Base-by-base conservation (phyloP, 2,797 vertebrate species). In the Anabas testudineus region DNA sequence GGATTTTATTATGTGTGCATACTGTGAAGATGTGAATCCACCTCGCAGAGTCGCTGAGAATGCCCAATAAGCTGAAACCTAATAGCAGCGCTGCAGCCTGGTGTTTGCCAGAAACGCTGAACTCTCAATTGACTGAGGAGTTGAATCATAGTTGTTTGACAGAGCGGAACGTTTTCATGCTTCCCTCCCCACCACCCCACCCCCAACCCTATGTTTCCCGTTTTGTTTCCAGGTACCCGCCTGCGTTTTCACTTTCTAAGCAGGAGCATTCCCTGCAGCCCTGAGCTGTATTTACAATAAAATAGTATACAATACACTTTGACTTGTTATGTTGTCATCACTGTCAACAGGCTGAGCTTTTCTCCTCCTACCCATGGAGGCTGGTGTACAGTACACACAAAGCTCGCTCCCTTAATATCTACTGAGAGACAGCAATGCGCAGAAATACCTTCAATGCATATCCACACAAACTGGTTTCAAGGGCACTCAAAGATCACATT, bases 211-310 rank as follows among this genome's bases (percentile, higher is more conserved):
- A 3, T 51, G 7, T 7, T 22, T 26, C 37, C 8, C 1, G 1
- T 30, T 56, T 42, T 34, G 21, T 56, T 72, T 82, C 64, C 74
- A 87, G 79, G 82, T 77, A 76, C 45, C 36, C 36, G 46, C 42
- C 67, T 68, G 14, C 84, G 85, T 89, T 89, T 89, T 82, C 71
- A 66, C 73, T 86, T 78, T 78, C 63, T 51, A 46, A 66, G 74
- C 51, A 37, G 2, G 41, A 82, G 57, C 24, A 10, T 58, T 61
- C 26, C 34, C 55, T 46, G 53, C 62, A 75, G 80, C 64, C 56
- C 9, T 28, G 2, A 70, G 82, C 76, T 60, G 24, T 79, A 85
- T 91, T 92, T 87, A 88, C 42, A 36, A 84, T 77, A 82, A 90
- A 88, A 87, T 83, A 89, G 36, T 78, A 87, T 79, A 87, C 90